Evolutionary conservation across 2,888 invertebrate species (phyloP), one percentile per base, ranked within the genome.

Genomic region (Melitaea athalia): DNA sequence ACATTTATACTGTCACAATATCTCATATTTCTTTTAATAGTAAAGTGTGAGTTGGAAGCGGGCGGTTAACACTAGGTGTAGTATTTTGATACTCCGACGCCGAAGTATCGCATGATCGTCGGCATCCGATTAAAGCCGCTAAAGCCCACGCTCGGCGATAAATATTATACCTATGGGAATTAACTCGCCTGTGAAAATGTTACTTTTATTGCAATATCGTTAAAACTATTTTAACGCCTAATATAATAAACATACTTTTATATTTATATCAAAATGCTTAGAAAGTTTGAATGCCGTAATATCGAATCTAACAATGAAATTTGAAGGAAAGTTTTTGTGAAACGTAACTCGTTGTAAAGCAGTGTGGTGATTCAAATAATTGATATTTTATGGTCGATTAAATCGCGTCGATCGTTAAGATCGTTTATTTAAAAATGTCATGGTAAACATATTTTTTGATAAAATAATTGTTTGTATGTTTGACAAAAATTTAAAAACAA

Each of bases 151-250:
- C 38, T 42, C 57, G 38, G 57, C 57, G 53, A 67, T 67, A 64
- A 69, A 69, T 62, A 69, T n/a, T 69, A 69, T 62, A 67, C 71
- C 64, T 64, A 60, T 71, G 69, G 53, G 69, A 71, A 53, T 57
- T 42, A 14, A 38, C 31, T 42, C 15, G 14, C 6, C 8, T 57
- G 42, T 57, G 38, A 42, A 57, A 57, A 55, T 55, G 14, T 55
- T 33, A n/a, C 14, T 55, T 55, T 55, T 33, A 55, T 50, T 50
- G 64, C 59, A 59, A 38, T 47, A 49, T 57, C 33, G 49, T 38
- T 24, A 50, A 38, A 55, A 33, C 3, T n/a, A n/a, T 49, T n/a
- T n/a, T n/a, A 49, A 14, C n/a, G 5, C 5, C n/a, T n/a, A n/a
- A 14, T n/a, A 12, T 14, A 14, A n/a, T n/a, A n/a, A 6, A 49